Evolutionary conservation across 2,113 vertebrate species (phyloP).

Genomic region (Tricholaema leucomelas): DNA sequence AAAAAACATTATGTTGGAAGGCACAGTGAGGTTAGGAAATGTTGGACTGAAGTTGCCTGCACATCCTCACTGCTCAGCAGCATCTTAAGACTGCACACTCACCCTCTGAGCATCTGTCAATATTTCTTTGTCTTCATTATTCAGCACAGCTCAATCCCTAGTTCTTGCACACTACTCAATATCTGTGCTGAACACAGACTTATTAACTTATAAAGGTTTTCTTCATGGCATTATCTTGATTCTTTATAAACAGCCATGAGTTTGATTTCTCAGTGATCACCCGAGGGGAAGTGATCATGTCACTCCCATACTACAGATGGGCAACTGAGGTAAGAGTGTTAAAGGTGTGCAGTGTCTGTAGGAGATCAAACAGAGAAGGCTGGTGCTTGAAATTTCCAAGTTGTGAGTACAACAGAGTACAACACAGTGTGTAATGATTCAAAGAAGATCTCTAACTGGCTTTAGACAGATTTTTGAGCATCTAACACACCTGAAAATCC

Average conservation of each 20-base stretch:
- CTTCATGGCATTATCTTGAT: neutral
- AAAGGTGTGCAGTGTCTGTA: neutral
- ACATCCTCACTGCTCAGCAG: slow-evolving; percentile 5
- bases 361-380: neutral
- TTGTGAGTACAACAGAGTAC: neutral
- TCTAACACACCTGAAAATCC: neutral
- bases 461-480: neutral
- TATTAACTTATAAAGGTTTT: neutral
- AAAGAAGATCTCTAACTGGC: neutral
- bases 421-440: neutral
- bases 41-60: slow-evolving; percentile 6
- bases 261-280: neutral
- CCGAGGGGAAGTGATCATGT: neutral
- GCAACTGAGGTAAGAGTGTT: neutral
- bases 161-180: neutral
- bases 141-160: neutral
- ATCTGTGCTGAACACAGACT: neutral
- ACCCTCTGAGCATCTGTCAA: neutral
- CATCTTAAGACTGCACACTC: neutral
- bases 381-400: neutral
- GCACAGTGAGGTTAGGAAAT: neutral
- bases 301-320: neutral
- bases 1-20: neutral
- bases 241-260: neutral
- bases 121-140: neutral